Evolutionary conservation across 1,140 invertebrate species (phyloP), one percentile per base, ranked within the genome.

Genomic region (Anastrepha obliqua): DNA sequence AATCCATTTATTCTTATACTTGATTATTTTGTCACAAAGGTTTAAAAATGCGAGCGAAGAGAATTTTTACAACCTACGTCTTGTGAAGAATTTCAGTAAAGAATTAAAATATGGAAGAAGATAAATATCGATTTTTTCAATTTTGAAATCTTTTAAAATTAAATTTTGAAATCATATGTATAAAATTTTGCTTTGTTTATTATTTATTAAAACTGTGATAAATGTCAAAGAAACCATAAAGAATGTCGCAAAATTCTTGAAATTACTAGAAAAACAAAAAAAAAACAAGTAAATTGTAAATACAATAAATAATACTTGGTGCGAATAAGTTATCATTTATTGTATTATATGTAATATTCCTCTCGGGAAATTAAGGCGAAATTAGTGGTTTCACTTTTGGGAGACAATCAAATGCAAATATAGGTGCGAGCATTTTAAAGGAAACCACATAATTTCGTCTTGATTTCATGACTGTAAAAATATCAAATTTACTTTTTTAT

Each of bases 191-290:
- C 62, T 86, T 86, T 62, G 55, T 86, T 86, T 42, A n/a, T 86
- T 60, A 59, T 86, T 86, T 86, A 55, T 86, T 86, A 62, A 86
- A 86, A 62, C 85, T 86, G 85, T 86, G 85, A 86, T 86, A 86
- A 86, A 86, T 86, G 55, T 86, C 55, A 60, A 86, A 44, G 55
- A 86, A 86, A 86, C 58, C 81, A 85, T 58, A 17, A 86, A 86
- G 39, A 62, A 86, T 60, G 55, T 60, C 59, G 55, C 59, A 60
- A 60, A 60, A 86, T 44, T 42, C 17, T 59, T 86, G 55, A 62
- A 60, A 86, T 59, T n/a, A 51, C 1, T 47, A 81, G 13, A 13
- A 86, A 58, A 58, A 59, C 47, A 74, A 74, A 42, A 11, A 81
- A 51, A 9, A 81, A 81, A 74, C 42, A 51, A 67, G 5, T 55